phyloP scores from a whole-genome alignment of 2,113 vertebrate species.

The Corydoras sp. region DNA sequence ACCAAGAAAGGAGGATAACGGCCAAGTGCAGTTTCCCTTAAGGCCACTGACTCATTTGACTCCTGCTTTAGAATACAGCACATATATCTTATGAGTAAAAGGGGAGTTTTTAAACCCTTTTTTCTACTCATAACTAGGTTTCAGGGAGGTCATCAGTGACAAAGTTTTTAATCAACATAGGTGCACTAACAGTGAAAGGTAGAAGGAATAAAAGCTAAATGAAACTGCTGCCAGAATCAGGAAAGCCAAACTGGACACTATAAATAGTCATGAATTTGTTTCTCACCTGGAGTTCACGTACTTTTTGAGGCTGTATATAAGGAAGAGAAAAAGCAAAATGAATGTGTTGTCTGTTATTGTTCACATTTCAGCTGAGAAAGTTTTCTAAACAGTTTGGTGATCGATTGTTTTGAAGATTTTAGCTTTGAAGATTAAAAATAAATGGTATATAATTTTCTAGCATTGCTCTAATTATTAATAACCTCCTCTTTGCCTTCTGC shows the following conservation, averaged over 20 bases:
- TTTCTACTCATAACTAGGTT: constrained; percentile 51
- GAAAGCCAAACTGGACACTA: neutral
- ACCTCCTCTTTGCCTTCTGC: no score
- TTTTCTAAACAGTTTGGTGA: no score
- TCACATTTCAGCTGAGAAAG: no score
- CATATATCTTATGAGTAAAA: constrained; percentile 49
- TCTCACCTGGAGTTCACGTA: constrained; percentile 67
- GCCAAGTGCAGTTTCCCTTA: constrained; percentile 63
- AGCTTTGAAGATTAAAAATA: no score
- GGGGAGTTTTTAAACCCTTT: constrained; percentile 62
- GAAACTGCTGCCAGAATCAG: no score
- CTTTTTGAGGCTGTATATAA: constrained; percentile 62
- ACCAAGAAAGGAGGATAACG: constrained; percentile 62
- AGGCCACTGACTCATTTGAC: constrained; percentile 68
- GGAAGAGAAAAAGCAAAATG: constrained; percentile 10
- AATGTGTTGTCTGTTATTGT: neutral
- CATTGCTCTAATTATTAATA: no score
- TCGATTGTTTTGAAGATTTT: no score
- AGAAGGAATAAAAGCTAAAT: neutral
- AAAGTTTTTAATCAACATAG: constrained; percentile 1
- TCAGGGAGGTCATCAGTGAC: neutral
- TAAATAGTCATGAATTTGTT: constrained; percentile 10
- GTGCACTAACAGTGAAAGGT: neutral
- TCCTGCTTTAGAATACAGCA: constrained; percentile 39
- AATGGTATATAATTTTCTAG: neutral